Evolutionary conservation across 2,888 invertebrate genomes (phyloP).

Genomic region (Craniophora ligustri): DNA sequence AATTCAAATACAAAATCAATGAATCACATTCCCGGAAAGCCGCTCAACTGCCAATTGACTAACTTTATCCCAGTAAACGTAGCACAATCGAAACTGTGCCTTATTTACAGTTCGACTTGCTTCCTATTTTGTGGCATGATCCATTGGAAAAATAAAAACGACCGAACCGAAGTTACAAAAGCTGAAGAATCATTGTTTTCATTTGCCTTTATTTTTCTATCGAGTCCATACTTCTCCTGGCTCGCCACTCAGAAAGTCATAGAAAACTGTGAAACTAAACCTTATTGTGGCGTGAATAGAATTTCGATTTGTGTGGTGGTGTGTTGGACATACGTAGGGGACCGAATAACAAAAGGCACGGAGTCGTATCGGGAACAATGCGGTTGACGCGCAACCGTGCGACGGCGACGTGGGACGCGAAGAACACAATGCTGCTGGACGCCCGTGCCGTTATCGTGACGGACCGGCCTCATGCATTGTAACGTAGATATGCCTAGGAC

Average conservation of each 20-base stretch:
- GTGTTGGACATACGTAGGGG: constrained; percentile 15
- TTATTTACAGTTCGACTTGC: constrained; percentile 12
- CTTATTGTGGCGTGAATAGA: not conserved
- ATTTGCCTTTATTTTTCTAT: constrained; percentile 40
- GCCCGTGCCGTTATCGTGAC: constrained; percentile 28
- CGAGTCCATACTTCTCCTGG: constrained; percentile 19
- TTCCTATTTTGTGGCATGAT: constrained; percentile 2
- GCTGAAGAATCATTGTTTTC: constrained; percentile 37
- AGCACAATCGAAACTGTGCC: not conserved
- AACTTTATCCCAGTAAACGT: constrained; percentile 21
- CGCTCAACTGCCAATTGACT: constrained; percentile 36
- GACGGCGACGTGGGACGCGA: constrained; percentile 19
- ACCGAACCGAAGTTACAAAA: constrained; percentile 17
- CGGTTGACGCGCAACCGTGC: constrained; percentile 33
- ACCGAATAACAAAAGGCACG: constrained; percentile 33
- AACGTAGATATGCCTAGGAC: constrained; percentile 36
- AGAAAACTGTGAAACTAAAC: constrained; percentile 2
- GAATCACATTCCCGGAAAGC: constrained; percentile 12
- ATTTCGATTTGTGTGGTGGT: constrained; percentile 1
- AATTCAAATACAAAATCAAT: constrained; percentile 21
- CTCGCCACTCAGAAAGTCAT: constrained; percentile 4
- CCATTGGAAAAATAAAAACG: constrained; percentile 13
- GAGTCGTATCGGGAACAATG: constrained; percentile 38
- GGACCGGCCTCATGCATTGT: constrained; percentile 32
- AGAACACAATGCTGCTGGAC: constrained; percentile 38